phyloP scores from a whole-genome alignment of 2,797 vertebrate genomes.

The Notoglanidium macrostoma region DNA sequence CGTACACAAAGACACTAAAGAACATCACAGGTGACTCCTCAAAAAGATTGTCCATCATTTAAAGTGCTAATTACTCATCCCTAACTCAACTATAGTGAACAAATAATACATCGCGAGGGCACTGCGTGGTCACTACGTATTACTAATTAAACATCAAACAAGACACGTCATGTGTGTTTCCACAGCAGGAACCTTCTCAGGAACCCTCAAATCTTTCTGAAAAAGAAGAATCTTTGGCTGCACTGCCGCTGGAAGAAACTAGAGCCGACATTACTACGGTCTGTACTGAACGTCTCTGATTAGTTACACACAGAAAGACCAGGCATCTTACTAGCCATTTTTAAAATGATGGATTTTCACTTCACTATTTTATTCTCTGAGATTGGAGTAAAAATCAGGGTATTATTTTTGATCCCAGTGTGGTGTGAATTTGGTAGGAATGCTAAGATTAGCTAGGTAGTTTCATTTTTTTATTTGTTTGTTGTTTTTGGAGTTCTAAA shows the following conservation, averaged over 20 bases:
- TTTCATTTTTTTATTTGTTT: background rate
- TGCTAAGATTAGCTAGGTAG: background rate
- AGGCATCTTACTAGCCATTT: background rate
- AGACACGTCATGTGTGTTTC: conserved; percentile 9
- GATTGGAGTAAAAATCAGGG: background rate
- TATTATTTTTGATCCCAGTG: background rate
- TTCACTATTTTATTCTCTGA: background rate
- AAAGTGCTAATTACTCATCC: conserved; percentile 61
- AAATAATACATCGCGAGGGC: background rate
- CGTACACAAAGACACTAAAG: conserved; percentile 44
- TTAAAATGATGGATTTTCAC: background rate
- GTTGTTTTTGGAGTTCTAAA: background rate
- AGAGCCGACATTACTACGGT: background rate
- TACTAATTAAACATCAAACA: conserved; percentile 28
- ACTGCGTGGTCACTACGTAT: conserved; percentile 10
- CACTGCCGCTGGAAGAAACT: background rate
- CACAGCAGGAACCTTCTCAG: background rate
- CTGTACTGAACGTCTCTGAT: background rate
- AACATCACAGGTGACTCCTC: conserved; percentile 13
- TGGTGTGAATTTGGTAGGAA: background rate
- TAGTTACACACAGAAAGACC: background rate
- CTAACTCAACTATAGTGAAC: conserved; percentile 25
- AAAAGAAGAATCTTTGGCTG: background rate
- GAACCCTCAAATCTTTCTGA: background rate
- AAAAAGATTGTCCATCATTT: conserved; percentile 64